Conservation (phyloP, 2,888 invertebrate genomes). For the Lepetodrilus schrolli region DNA sequence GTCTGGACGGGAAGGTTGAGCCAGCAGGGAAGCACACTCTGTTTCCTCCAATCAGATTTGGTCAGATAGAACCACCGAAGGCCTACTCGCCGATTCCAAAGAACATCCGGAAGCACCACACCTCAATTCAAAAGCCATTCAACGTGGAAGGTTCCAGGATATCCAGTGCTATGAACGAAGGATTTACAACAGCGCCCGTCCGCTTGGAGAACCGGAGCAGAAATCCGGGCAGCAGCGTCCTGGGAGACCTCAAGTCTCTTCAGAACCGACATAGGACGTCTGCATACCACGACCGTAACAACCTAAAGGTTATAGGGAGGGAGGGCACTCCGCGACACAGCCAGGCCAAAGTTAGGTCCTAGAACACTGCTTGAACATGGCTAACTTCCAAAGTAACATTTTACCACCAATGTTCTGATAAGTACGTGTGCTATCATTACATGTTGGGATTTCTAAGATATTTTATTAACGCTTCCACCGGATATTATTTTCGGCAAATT, state of each 20-base stretch:
- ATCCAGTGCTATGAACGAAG: constrained; percentile 37
- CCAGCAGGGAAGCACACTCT: constrained; percentile 31
- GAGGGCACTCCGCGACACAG: background rate
- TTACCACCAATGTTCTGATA: too few relatives aligned
- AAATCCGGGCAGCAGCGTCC: constrained; percentile 44
- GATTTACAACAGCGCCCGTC: constrained; percentile 48
- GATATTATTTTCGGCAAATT: too few relatives aligned
- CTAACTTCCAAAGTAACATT: too few relatives aligned
- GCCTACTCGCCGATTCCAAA: constrained; percentile 28
- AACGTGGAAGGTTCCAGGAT: background rate
- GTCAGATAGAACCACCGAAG: background rate
- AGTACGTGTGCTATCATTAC: too few relatives aligned
- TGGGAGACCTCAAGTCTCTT: constrained; percentile 56
- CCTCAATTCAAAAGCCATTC: background rate
- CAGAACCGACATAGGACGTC: constrained; percentile 32
- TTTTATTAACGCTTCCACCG: too few relatives aligned
- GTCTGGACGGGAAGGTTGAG: background rate
- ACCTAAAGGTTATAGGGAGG: background rate
- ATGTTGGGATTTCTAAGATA: too few relatives aligned
- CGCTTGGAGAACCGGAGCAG: constrained; percentile 43
- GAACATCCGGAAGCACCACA: background rate
- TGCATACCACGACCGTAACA: background rate
- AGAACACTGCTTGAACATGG: background rate
- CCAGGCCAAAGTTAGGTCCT: background rate
- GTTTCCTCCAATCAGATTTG: constrained; percentile 42